These are phyloP conservation scores for Notolepis coatsorum DNA, from an alignment of 2,797 vertebrate genomes.

Conservation along the genomic window DNA sequence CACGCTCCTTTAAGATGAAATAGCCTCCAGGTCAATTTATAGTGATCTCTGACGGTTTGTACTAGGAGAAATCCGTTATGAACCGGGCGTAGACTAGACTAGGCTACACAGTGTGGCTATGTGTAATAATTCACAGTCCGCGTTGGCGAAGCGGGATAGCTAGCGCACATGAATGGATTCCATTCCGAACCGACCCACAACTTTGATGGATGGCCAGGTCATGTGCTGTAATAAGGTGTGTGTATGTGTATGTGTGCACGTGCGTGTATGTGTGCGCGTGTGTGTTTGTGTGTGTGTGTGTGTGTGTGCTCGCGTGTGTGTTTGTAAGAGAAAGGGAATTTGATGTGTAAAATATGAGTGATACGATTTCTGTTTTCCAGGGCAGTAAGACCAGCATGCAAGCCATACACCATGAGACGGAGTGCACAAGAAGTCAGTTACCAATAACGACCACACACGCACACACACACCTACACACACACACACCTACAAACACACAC, in stretches of 20 bases:
- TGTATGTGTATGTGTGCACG: not conserved
- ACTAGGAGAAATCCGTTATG: conserved; percentile 22
- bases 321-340: not conserved
- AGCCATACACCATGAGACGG: no score
- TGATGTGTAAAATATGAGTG: not conserved
- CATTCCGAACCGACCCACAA: conserved; percentile 48
- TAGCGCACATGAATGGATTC: conserved; percentile 48
- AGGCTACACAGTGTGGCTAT: conserved; percentile 38
- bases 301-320: conserved; percentile 23
- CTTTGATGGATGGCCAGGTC: conserved; percentile 65
- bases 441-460: no score
- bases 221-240: conserved; percentile 47
- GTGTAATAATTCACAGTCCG: conserved; percentile 60
- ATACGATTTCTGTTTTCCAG: no score
- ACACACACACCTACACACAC: not conserved
- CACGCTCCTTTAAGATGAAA: conserved; percentile 4
- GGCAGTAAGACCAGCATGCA: no score
- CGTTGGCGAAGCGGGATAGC: not conserved
- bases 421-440: not conserved
- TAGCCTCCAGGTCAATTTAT: conserved; percentile 17
- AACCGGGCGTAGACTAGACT: conserved; percentile 11
- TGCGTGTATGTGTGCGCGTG: conserved; percentile 27
- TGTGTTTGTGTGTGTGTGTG: conserved; percentile 22
- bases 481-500: not conserved
- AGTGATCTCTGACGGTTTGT: not conserved